Conservation (phyloP, 2,888 invertebrate genomes). For the Unio delphinus region DNA sequence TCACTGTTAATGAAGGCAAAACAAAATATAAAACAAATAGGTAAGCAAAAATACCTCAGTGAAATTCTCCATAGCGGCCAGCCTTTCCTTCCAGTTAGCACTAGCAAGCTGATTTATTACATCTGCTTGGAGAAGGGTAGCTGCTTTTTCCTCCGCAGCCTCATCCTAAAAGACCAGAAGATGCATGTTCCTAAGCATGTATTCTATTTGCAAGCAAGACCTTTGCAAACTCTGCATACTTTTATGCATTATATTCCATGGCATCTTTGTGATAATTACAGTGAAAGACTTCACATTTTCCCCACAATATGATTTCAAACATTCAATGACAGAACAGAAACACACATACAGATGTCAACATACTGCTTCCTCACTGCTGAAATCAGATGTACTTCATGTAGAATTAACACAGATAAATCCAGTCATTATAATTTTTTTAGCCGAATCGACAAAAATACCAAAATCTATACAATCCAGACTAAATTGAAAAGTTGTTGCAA, state of each 20-base stretch:
- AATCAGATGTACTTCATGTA: too few relatives aligned
- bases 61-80: slow-evolving; percentile 83
- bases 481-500: too few relatives aligned
- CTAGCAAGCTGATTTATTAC: slow-evolving; percentile 81
- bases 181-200: background rate
- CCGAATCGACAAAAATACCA: too few relatives aligned
- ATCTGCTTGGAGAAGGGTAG: slow-evolving; percentile 76
- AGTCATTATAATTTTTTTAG: too few relatives aligned
- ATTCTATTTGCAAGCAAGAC: background rate
- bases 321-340: too few relatives aligned
- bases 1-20: background rate
- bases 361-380: too few relatives aligned
- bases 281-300: too few relatives aligned
- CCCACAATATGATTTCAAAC: too few relatives aligned
- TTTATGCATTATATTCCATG: background rate
- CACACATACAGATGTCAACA: too few relatives aligned
- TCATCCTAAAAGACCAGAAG: slow-evolving; percentile 76
- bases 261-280: too few relatives aligned
- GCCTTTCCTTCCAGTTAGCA: slow-evolving; percentile 88
- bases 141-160: slow-evolving; percentile 83
- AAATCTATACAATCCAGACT: too few relatives aligned
- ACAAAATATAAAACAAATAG: background rate
- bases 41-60: slow-evolving; percentile 71
- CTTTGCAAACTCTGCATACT: background rate
- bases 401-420: too few relatives aligned